Conservation (phyloP, 2,888 invertebrate species). For the Dasypogon diadema region DNA sequence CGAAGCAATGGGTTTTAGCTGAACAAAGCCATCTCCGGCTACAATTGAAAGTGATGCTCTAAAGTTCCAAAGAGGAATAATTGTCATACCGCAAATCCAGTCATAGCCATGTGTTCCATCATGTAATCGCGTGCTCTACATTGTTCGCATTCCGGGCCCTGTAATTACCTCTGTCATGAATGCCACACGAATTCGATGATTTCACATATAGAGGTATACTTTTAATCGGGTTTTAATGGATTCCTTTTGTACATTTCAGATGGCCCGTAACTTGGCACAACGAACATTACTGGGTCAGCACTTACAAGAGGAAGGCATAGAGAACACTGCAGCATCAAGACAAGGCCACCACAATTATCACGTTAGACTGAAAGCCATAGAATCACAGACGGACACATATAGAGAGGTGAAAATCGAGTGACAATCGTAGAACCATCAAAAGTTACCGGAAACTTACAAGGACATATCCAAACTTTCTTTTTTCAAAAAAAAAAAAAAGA, state of each 20-base stretch:
- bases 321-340: background rate
- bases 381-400: background rate
- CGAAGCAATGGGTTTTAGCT: background rate
- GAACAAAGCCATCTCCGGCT: background rate
- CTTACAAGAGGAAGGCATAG: constrained; percentile 21
- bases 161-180: background rate
- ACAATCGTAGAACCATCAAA: background rate
- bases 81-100: constrained; percentile 17
- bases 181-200: background rate
- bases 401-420: background rate
- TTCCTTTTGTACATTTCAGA: constrained; percentile 37
- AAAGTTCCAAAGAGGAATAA: constrained; percentile 12
- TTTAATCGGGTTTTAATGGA: background rate
- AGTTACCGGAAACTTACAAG: background rate
- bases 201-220: background rate
- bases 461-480: constrained; percentile 9
- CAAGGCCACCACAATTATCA: constrained; percentile 28
- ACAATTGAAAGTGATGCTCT: constrained; percentile 7
- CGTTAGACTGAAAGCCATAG: constrained; percentile 32
- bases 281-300: constrained; percentile 24
- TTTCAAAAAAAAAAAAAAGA: no score
- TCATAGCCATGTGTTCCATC: background rate
- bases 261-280: constrained; percentile 21
- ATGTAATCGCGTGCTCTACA: constrained; percentile 30
- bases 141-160: background rate